phyloP scores from a whole-genome alignment of 2,888 invertebrate species.

The Drosophila glabriapex region DNA sequence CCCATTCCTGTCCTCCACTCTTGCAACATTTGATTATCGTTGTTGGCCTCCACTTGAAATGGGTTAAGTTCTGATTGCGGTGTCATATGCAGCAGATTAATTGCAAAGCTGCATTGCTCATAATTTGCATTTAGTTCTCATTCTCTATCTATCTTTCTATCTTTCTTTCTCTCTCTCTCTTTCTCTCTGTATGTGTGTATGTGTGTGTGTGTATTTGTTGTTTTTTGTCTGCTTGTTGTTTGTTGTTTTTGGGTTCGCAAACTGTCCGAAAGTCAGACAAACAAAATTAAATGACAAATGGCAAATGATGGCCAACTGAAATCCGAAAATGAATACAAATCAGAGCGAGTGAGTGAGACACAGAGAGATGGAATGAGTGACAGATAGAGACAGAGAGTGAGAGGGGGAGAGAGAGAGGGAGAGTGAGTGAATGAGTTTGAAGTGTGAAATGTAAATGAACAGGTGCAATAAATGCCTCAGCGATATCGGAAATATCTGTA shows the following conservation, averaged over 20 bases:
- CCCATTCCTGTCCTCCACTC: slow-evolving; percentile 23
- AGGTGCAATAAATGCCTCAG: slow-evolving; percentile 26
- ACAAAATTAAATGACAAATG: slow-evolving; percentile 35
- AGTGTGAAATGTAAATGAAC: slow-evolving; percentile 46
- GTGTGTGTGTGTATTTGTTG: neutral
- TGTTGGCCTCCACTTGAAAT: slow-evolving; percentile 37
- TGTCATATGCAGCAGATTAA: slow-evolving; percentile 81
- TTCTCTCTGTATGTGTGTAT: neutral
- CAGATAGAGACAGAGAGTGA: neutral
- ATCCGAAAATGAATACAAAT: slow-evolving; percentile 1
- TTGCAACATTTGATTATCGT: slow-evolving; percentile 75
- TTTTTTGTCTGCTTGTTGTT: slow-evolving; percentile 1
- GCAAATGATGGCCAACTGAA: slow-evolving; percentile 49
- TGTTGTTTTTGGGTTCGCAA: slow-evolving; percentile 27
- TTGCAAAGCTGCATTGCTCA: slow-evolving; percentile 76
- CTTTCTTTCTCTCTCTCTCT: too few relatives aligned
- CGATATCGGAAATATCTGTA: neutral
- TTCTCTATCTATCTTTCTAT: neutral
- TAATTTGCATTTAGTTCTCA: slow-evolving; percentile 63
- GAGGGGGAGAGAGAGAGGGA: neutral
- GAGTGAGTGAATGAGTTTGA: neutral
- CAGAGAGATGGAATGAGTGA: neutral
- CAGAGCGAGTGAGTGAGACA: neutral
- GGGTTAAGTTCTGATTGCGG: slow-evolving; percentile 78
- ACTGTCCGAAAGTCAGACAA: slow-evolving; percentile 44